Conservation (phyloP, 2,113 vertebrate genomes). For the Corythornis madagascariensis region DNA sequence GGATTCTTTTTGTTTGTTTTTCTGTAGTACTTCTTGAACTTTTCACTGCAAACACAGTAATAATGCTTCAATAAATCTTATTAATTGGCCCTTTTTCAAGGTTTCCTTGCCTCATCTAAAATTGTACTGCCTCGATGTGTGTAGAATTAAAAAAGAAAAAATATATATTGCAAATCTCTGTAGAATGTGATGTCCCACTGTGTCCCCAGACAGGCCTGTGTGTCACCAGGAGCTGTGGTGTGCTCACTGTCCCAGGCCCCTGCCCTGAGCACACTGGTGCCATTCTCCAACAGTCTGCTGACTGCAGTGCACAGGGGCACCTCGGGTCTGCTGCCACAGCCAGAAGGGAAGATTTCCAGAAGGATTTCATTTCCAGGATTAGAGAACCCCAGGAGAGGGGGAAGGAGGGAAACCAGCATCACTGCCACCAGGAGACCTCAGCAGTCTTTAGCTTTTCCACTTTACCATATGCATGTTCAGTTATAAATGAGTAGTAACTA, state of each 20-base stretch:
- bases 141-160: neutral
- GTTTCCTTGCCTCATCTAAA: neutral
- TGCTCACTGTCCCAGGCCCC: neutral
- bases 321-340: neutral
- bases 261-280: accelerated
- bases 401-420: neutral
- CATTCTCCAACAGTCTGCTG: neutral
- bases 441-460: neutral
- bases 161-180: neutral
- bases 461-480: neutral
- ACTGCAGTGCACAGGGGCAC: neutral
- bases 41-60: neutral
- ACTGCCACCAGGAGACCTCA: neutral
- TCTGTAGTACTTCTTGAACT: neutral
- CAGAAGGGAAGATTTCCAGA: neutral
- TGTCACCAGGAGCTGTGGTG: accelerated
- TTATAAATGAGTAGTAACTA: neutral
- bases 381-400: neutral
- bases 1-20: neutral
- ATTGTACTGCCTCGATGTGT: neutral
- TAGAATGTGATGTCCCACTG: neutral
- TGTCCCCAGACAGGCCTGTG: neutral
- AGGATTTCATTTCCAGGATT: neutral
- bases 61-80: neutral
- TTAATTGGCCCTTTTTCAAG: neutral